These are phyloP conservation scores for Drosophila siamana DNA, from an alignment of 2,888 invertebrate genomes.

Conservation along the genomic window DNA sequence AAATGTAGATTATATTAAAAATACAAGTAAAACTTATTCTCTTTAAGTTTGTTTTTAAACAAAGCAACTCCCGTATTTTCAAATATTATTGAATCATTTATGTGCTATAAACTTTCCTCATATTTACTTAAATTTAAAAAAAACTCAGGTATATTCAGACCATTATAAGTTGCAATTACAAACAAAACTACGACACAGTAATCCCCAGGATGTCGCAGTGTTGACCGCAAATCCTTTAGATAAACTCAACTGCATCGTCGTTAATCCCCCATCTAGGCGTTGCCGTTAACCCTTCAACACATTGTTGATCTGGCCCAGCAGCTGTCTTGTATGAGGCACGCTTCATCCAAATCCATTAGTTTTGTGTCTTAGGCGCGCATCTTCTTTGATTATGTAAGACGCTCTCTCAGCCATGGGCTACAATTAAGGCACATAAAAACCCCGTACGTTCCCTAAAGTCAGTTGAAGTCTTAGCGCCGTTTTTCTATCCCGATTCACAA, in stretches of 20 bases:
- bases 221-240: slow-evolving; percentile 67
- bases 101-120: too few relatives aligned
- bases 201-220: slow-evolving; percentile 18
- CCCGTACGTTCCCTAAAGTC: slow-evolving; percentile 67
- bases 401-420: slow-evolving; percentile 48
- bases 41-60: too few relatives aligned
- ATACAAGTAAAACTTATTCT: too few relatives aligned
- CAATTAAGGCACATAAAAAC: slow-evolving; percentile 59
- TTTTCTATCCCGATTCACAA: slow-evolving; percentile 29
- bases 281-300: slow-evolving; percentile 63
- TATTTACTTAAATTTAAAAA: too few relatives aligned
- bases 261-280: slow-evolving; percentile 50
- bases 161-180: too few relatives aligned
- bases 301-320: slow-evolving; percentile 52
- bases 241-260: slow-evolving; percentile 39
- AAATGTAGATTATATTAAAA: too few relatives aligned
- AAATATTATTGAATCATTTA: too few relatives aligned
- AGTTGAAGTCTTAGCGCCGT: slow-evolving; percentile 65
- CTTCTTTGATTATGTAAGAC: slow-evolving; percentile 68
- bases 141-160: too few relatives aligned
- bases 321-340: slow-evolving; percentile 74
- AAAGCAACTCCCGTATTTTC: too few relatives aligned
- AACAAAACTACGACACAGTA: not conserved
- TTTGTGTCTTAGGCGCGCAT: slow-evolving; percentile 54
- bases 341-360: slow-evolving; percentile 66